Base-by-base conservation (phyloP, 1,140 invertebrate species). In the Penaeus japonicus region DNA sequence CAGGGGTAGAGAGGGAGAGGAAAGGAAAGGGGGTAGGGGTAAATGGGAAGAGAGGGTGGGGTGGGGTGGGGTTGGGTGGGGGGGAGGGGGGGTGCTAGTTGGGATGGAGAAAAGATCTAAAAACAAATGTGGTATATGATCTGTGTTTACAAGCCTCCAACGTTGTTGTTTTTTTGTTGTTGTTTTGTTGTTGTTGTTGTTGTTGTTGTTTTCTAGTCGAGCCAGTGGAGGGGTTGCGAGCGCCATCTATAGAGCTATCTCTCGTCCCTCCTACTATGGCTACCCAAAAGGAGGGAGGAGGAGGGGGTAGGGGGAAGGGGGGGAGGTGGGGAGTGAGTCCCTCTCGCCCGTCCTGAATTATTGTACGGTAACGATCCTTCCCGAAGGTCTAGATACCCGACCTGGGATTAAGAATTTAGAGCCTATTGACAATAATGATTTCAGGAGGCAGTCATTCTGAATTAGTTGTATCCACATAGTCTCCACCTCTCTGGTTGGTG, bases 391-490 rank as follows among this genome's bases (percentile, higher is more conserved):
- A 39, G 30, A 35, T 24, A 22, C 73, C 54, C 84, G n/a, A 1
- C 17, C 17, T 62, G 12, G 32, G 53, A 85, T 85, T 17, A 85
- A 85, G 78, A 59, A 85, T 78, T 85, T 55, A 85, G 27, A 30
- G 32, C 30, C 54, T 85, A 85, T 85, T 85, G 84, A 85, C 83
- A 85, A 85, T 85, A 85, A 85, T 85, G 84, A 85, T 78, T 78
- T 85, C 30, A 78, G 84, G 53, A 78, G 84, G 73, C 70, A 77
- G 83, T 85, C 73, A 73, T 85, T 75, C 78, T 85, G 84, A 85
- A 85, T 85, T 85, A 85, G 73, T 85, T 85, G 84, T 85, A 78
- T 57, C 84, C 73, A 32, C 24, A 20, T 39, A 78, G 39, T 20
- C 30, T 24, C 35, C 55, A 35, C 80, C 59, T 83, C 80, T 62